Percentiles rank a stretch among this genome's conserved stretches.
These are phyloP conservation scores for Morpho achilles DNA, from an alignment of 2,888 invertebrate species.

Conservation along the genomic window DNA sequence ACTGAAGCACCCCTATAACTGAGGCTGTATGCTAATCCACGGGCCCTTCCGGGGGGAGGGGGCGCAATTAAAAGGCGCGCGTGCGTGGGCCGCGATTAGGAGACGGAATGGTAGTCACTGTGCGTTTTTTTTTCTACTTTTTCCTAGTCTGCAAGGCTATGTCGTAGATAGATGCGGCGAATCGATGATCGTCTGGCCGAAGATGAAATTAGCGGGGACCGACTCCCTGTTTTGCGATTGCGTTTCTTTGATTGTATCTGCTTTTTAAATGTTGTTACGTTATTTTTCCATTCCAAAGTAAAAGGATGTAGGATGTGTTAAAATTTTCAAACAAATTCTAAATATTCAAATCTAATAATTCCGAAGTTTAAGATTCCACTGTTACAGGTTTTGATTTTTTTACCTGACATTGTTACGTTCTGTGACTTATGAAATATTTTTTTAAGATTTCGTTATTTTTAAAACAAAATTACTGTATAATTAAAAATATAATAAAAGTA, in stretches of 20 bases:
- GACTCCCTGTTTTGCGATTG: slow-evolving; percentile 16
- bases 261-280: too few species aligned
- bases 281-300: too few species aligned
- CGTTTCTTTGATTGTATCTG: slow-evolving; percentile 13
- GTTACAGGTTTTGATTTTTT: too few species aligned
- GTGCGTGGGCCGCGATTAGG: slow-evolving; percentile 78
- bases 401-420: too few species aligned
- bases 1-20: slow-evolving; percentile 60
- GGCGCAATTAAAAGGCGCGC: slow-evolving; percentile 79
- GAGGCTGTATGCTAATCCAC: slow-evolving; percentile 78
- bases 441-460: too few species aligned
- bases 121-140: slow-evolving; percentile 72
- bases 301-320: too few species aligned
- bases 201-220: slow-evolving; percentile 18
- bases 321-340: too few species aligned
- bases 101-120: slow-evolving; percentile 70
- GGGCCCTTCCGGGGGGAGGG: slow-evolving; percentile 72
- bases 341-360: too few species aligned
- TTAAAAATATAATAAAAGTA: too few species aligned
- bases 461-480: too few species aligned
- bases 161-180: slow-evolving; percentile 42
- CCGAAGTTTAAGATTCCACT: too few species aligned
- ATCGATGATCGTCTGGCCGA: slow-evolving; percentile 51
- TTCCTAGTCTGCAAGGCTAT: slow-evolving; percentile 64
- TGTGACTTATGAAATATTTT: too few species aligned